A percentile compares a stretch with the other conserved stretches of the same genome.
Conservation (phyloP, 2,113 vertebrate genomes). For the Percopsis transmontana region DNA sequence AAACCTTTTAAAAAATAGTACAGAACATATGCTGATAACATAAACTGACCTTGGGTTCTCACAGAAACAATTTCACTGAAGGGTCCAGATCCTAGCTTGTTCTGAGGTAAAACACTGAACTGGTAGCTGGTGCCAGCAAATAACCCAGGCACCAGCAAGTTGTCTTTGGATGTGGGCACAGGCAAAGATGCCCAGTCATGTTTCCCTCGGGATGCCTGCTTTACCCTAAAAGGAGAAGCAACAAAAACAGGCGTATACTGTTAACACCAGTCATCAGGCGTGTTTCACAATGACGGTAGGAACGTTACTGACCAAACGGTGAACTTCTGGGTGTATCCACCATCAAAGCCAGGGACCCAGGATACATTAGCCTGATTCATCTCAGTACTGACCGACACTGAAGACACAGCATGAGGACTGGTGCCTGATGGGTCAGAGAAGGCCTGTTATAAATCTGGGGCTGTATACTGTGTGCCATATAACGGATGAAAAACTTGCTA, state of each 20-base stretch:
- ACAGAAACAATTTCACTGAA: constrained; percentile 92
- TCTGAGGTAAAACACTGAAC: constrained; percentile 94
- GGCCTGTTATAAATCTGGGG: not conserved
- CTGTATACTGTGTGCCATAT: not conserved
- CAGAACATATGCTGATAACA: not conserved
- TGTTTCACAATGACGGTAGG: not conserved
- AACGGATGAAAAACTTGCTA: too few species aligned
- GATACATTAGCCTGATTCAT: constrained; percentile 86
- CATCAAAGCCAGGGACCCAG: constrained; percentile 93
- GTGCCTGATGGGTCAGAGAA: constrained; percentile 80
- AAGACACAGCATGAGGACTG: constrained; percentile 87
- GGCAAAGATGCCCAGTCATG: constrained; percentile 91
- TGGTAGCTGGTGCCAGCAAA: constrained; percentile 86
- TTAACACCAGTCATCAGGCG: not conserved
- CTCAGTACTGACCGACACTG: constrained; percentile 80
- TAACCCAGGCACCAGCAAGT: constrained; percentile 86
- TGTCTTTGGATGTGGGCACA: constrained; percentile 81
- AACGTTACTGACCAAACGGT: constrained; percentile 87
- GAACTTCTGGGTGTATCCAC: constrained; percentile 93
- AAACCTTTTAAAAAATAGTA: too few species aligned
- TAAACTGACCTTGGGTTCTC: constrained; percentile 83
- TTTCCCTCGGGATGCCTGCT: constrained; percentile 82
- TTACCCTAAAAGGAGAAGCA: constrained; percentile 75
- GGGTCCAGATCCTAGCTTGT: constrained; percentile 94
- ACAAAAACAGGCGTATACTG: not conserved